Conservation (phyloP, 2,888 invertebrate species). For the Brenthis daphne region DNA sequence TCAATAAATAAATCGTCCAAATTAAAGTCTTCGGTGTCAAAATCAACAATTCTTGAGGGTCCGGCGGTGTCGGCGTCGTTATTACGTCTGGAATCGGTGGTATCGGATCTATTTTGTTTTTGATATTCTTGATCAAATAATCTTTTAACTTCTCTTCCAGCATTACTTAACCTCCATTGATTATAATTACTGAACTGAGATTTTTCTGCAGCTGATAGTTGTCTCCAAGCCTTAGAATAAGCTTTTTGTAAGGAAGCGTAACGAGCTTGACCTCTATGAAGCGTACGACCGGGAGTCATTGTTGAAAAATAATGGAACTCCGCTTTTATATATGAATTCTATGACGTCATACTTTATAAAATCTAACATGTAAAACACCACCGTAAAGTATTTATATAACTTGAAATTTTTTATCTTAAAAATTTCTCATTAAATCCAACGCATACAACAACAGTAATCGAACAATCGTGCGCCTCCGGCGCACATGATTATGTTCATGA, state of each 20-base stretch:
- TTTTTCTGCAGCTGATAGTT: constrained; percentile 3
- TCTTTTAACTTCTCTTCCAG: constrained; percentile 10
- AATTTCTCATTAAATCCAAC: too few species aligned
- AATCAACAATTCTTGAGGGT: neutral
- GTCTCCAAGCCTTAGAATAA: constrained; percentile 10
- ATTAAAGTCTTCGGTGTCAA: neutral
- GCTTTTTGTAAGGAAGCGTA: constrained; percentile 10
- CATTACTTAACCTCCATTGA: constrained; percentile 18
- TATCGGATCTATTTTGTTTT: constrained; percentile 1
- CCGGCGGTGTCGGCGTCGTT: constrained; percentile 4
- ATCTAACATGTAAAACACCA: neutral
- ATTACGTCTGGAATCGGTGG: constrained; percentile 17
- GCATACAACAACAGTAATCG: too few species aligned
- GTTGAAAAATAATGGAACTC: neutral
- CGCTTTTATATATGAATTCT: too few species aligned
- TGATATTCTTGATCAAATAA: constrained; percentile 1
- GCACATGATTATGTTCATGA: too few species aligned
- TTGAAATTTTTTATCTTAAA: too few species aligned
- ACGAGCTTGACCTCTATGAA: constrained; percentile 4
- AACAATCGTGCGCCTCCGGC: too few species aligned
- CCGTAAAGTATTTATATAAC: neutral
- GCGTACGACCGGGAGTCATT: neutral
- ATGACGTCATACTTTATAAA: too few species aligned
- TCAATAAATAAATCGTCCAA: constrained; percentile 9
- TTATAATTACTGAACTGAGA: constrained; percentile 3